These are phyloP conservation scores for Tuta absoluta DNA, from an alignment of 2,888 invertebrate species.

Conservation along the genomic window DNA sequence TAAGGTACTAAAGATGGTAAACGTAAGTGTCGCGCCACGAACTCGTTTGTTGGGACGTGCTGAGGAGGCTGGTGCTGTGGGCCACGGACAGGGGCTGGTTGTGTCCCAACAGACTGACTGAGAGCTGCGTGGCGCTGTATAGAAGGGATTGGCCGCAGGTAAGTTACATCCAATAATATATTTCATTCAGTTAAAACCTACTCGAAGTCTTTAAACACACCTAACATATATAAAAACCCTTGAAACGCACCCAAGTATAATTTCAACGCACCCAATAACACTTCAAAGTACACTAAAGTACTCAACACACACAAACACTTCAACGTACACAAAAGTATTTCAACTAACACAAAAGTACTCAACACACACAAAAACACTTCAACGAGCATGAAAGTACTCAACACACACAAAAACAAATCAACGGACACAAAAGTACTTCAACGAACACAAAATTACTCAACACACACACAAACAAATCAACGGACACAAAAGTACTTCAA, in stretches of 20 bases:
- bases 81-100: constrained; percentile 78
- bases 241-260: not conserved
- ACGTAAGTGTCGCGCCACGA: constrained; percentile 46
- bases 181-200: not conserved
- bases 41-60: constrained; percentile 59
- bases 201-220: not conserved
- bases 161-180: constrained; percentile 29
- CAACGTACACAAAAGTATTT: not conserved
- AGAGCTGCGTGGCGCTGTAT: constrained; percentile 85
- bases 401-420: too few species aligned
- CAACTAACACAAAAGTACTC: too few species aligned
- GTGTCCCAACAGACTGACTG: constrained; percentile 82
- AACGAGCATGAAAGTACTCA: too few species aligned
- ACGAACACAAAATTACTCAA: too few species aligned
- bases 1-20: too few species aligned
- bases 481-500: too few species aligned
- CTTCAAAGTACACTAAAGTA: not conserved
- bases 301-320: not conserved
- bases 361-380: too few species aligned
- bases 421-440: too few species aligned
- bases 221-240: not conserved
- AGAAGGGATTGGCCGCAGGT: constrained; percentile 85
- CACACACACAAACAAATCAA: too few species aligned
- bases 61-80: constrained; percentile 72
- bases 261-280: too few species aligned